Evolutionary conservation across 1,140 invertebrate species (phyloP), one percentile per base, ranked within the genome.

Genomic region (Bombus impatiens): DNA sequence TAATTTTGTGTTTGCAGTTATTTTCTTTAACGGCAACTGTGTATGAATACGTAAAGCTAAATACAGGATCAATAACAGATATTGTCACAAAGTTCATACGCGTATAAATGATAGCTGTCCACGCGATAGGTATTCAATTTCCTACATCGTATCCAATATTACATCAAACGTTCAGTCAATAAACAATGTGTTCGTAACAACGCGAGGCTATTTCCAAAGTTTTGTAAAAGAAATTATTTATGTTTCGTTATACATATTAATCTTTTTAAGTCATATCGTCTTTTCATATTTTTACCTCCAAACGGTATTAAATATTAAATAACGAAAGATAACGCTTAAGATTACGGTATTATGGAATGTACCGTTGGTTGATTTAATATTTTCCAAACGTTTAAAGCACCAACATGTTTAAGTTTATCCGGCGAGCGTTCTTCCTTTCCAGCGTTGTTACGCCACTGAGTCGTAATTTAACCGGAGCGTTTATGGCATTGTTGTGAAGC

Each of bases 401-500:
- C 13, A n/a, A 57, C 44, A 15, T 13, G n/a, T 81, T 59, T 4
- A 12, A 35, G 22, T 68, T 9, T 15, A 74, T 72, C 28, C 22
- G 18, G 42, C 5, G 47, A 53, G 47, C 79, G 70, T 84, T 86
- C 81, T 74, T 86, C 75, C 83, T 59, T 28, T 44, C 70, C 81
- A 57, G 78, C 67, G 91, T 90, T 88, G 86, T 93, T 93, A 93
- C 92, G 92, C 91, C 90, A 90, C 88, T 91, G 91, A 86, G 92
- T 93, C 93, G 92, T 94, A 94, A 94, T 94, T 94, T 94, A 94
- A 90, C 89, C 91, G 88, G 87, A 93, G 92, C 94, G 92, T 94
- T 94, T 94, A 95, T 94, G 92, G 94, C 93, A 94, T 93, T 94
- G 94, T 94, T 94, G 93, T 93, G 93, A 94, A 92, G 91, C 92